Evolutionary conservation across 2,113 vertebrate genomes (phyloP), one percentile per base, ranked within the genome.

Genomic region (Paramisgurnus dabryanus): DNA sequence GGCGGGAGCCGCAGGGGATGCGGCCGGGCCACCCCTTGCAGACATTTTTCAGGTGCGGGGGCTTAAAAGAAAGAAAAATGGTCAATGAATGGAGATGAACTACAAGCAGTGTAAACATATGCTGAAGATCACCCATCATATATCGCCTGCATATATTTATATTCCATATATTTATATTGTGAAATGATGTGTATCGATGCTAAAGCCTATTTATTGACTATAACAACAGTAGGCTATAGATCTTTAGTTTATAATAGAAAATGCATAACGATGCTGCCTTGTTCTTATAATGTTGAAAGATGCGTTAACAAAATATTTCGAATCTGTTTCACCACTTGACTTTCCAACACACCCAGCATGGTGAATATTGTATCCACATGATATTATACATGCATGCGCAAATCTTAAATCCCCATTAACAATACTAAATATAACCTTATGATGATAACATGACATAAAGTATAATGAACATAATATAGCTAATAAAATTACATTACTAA

Each of bases 41-140:
- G 95, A 96, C 96, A 96, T 97, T 86, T 34, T 95, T 93, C 87
- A 71, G 60, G 75, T 12, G 71, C 82, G 76, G 81, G 77, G 78
- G 85, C 85, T 85, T 71, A 45, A 83, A 76, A 82, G 67, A 84
- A 17, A 17, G 18, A 58, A n/a, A 58, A n/a, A n/a, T n/a, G 55
- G 17, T 49, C 76, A 71, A 61, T 58, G 12, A 15, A 43, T 67
- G n/a, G 22, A 15, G n/a, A 18, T 71, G 9, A 73, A 73, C 9
- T 53, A 53, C 49, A 53, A 53, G 4, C 12, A 12, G 12, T 8
- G 55, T 58, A 17, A 58, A 58, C 17, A 57, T n/a, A 4, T 57
- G 15, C 5, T 4, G 4, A 17, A 57, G 7, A 58, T 7, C 55
- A n/a, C 18, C 17, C n/a, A 58, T 58, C 55, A 58, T 1, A 58